Conservation (phyloP, 2,888 invertebrate genomes). For the Oscheius sp. region DNA sequence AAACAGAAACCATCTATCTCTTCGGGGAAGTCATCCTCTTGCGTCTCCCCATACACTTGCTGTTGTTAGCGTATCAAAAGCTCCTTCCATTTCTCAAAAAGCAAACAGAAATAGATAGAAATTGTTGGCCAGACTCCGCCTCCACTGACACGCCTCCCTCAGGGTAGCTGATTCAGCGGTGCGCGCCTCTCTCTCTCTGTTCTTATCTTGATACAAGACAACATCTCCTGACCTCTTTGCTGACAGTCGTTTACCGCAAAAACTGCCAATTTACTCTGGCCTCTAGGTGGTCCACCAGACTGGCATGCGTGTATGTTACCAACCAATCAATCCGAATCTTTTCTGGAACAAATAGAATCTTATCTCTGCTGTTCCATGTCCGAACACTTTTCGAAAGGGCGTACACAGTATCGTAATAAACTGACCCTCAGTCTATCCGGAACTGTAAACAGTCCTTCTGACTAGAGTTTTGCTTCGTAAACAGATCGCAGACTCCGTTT, state of each 20-base stretch:
- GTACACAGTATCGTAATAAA: too few relatives aligned
- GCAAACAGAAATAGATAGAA: background rate
- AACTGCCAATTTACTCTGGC: background rate
- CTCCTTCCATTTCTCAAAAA: background rate
- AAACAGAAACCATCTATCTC: background rate
- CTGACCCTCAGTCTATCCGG: too few relatives aligned
- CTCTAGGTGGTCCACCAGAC: too few relatives aligned
- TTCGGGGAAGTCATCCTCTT: background rate
- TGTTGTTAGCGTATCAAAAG: background rate
- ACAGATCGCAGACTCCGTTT: too few relatives aligned
- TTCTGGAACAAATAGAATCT: too few relatives aligned
- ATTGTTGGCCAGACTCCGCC: constrained; percentile 8
- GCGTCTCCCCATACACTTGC: too few relatives aligned
- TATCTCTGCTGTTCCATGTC: too few relatives aligned
- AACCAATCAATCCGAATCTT: too few relatives aligned
- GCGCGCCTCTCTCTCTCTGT: constrained; percentile 15
- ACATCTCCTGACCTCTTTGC: constrained; percentile 31
- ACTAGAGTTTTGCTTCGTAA: too few relatives aligned
- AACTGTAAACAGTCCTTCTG: too few relatives aligned
- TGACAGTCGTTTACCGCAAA: constrained; percentile 31
- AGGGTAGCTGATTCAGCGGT: constrained; percentile 26
- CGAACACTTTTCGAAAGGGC: too few relatives aligned
- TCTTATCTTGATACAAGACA: constrained; percentile 34
- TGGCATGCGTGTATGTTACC: too few relatives aligned
- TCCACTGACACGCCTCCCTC: constrained; percentile 24